These are phyloP conservation scores for Tympanoctomys barrerae DNA, from an alignment of 2,797 vertebrate species.

Conservation along the genomic window DNA sequence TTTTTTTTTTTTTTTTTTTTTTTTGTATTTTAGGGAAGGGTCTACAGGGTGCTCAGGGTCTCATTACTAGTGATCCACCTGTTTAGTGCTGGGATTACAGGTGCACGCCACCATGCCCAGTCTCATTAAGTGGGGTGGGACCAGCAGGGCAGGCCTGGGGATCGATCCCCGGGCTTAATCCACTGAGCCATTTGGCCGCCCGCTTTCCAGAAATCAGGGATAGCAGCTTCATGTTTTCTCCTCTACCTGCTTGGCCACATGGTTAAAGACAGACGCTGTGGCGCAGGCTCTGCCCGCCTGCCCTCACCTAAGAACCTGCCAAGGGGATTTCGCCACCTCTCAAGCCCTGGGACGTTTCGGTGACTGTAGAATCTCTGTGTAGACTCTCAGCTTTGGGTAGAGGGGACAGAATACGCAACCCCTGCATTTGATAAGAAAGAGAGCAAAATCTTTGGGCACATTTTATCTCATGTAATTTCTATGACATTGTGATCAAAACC, in stretches of 20 bases:
- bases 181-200: too few species aligned
- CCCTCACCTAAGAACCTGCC: neutral
- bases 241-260: neutral
- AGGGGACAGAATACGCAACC: neutral
- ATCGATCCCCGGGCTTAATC: too few species aligned
- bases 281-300: neutral
- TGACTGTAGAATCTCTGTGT: neutral
- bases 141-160: too few species aligned
- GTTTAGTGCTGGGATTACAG: too few species aligned
- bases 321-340: neutral
- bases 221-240: neutral
- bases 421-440: neutral
- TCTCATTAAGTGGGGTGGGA: too few species aligned
- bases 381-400: neutral
- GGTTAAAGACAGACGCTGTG: neutral
- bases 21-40: too few species aligned
- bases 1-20: too few species aligned
- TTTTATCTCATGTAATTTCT: constrained; percentile 29
- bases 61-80: too few species aligned
- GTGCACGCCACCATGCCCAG: too few species aligned
- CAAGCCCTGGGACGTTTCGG: neutral
- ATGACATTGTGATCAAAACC: neutral
- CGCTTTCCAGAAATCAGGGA: neutral
- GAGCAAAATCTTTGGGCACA: neutral
- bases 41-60: too few species aligned